These are phyloP conservation scores for Dicycla oo DNA, from an alignment of 2,888 invertebrate genomes.

Conservation along the genomic window DNA sequence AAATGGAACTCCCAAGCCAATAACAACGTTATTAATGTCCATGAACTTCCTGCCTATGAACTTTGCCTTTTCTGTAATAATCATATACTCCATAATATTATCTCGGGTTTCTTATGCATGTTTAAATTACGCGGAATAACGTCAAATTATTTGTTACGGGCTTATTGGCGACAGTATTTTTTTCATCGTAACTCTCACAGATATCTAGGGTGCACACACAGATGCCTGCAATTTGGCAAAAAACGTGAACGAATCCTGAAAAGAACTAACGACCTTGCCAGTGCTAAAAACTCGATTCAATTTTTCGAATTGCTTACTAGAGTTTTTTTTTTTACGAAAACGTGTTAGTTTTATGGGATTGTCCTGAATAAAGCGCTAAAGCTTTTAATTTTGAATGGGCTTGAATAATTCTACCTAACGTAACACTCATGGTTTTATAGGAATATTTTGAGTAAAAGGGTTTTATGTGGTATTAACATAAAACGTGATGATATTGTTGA, in stretches of 20 bases:
- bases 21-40: conserved; percentile 60
- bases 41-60: conserved; percentile 41
- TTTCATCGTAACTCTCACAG: not conserved
- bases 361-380: not conserved
- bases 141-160: conserved; percentile 6
- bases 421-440: conserved; percentile 25
- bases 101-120: conserved; percentile 10
- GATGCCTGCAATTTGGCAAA: not conserved
- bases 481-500: conserved; percentile 19
- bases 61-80: conserved; percentile 27
- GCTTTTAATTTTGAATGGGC: conserved; percentile 22
- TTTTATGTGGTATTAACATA: conserved; percentile 22
- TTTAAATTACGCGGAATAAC: not conserved
- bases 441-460: conserved; percentile 34
- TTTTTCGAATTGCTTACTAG: conserved; percentile 25
- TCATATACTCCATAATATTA: conserved; percentile 3
- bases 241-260: not conserved
- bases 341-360: conserved; percentile 8
- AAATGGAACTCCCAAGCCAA: conserved; percentile 61
- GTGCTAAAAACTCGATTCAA: conserved; percentile 3
- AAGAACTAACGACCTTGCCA: conserved; percentile 22
- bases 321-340: conserved; percentile 22
- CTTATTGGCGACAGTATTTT: not conserved
- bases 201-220: not conserved
- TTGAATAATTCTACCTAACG: conserved; percentile 1